Percentiles rank a stretch among this genome's conserved stretches.
phyloP scores from a whole-genome alignment of 37 sponge, comb jelly and placozoan genomes.

The Spongilla lacustris region DNA sequence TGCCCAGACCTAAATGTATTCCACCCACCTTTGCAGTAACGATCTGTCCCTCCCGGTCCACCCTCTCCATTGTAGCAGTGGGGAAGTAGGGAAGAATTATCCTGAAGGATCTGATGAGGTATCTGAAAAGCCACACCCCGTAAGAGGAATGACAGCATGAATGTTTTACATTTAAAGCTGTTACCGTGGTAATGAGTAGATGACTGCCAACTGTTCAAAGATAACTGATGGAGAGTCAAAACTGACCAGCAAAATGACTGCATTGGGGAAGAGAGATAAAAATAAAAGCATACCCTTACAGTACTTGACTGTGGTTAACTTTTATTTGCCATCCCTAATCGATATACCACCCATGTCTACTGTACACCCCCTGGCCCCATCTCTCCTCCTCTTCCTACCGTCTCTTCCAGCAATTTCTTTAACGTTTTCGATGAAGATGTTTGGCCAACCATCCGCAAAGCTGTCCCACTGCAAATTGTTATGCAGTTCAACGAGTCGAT shows the following conservation, averaged over 20 bases:
- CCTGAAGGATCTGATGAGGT: constrained; percentile 84
- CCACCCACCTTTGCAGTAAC: constrained; percentile 70
- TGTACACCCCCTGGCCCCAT: background rate
- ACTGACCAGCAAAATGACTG: constrained; percentile 88
- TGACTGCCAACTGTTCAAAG: constrained; percentile 92
- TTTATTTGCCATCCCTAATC: too few species aligned
- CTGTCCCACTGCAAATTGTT: constrained; percentile 62
- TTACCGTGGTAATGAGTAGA: constrained; percentile 88
- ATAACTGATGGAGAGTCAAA: constrained; percentile 77
- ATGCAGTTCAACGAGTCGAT: constrained; percentile 61
- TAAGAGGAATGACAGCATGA: too few species aligned
- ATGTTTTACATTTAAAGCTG: background rate
- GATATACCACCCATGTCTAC: background rate
- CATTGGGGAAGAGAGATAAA: background rate
- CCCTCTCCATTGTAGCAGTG: constrained; percentile 93
- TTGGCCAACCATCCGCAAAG: constrained; percentile 91
- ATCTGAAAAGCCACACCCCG: constrained; percentile 50
- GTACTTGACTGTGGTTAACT: too few species aligned
- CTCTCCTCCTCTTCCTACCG: constrained; percentile 21
- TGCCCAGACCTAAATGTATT: background rate
- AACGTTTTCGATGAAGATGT: constrained; percentile 89
- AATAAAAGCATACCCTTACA: too few species aligned
- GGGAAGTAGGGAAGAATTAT: constrained; percentile 94
- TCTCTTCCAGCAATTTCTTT: constrained; percentile 85
- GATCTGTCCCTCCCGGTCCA: constrained; percentile 92